Evolutionary conservation across 1,140 invertebrate species (phyloP), one percentile per base, ranked within the genome.

Genomic region (Pogonomyrmex barbatus): DNA sequence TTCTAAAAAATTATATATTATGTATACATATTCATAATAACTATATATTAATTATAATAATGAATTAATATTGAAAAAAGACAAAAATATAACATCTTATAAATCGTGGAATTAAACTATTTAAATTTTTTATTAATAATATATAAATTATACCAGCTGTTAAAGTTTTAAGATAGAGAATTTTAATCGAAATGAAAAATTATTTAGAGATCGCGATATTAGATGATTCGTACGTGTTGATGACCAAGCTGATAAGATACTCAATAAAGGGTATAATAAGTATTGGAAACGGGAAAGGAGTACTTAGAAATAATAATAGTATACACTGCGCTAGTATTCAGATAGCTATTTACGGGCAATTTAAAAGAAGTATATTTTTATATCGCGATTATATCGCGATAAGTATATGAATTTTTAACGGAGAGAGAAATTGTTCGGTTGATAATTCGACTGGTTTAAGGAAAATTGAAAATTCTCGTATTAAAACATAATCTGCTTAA

Each of bases 301-400:
- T 73, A 73, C 42, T 70, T 70, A 83, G 54, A 75, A 73, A 45
- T 83, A 83, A 83, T 83, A 75, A 78, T 84, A 76, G 75, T 78
- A 71, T 56, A 75, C 24, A 68, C 50, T 45, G 60, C 63, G 75
- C 67, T 88, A 90, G 88, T 89, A 85, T 81, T 79, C 60, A 62
- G 47, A 70, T 84, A 62, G 33, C 56, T 82, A 86, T 84, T 68
- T 87, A 87, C 24, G 54, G 36, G 86, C 56, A 70, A 67, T 56
- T 81, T 56, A 39, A 83, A 73, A 89, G 84, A 89, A 54, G 36
- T 84, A 60, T 89, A 89, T 89, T 89, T 89, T 89, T 89, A 65
- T 86, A 88, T 88, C 84, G 88, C 70, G 77, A 86, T 63, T 2
- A 30, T 8, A 4, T 89, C 70, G 79, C 82, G 83, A 89, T 89